Conservation (phyloP, 2,888 invertebrate species). For the Dynastes tityus region DNA sequence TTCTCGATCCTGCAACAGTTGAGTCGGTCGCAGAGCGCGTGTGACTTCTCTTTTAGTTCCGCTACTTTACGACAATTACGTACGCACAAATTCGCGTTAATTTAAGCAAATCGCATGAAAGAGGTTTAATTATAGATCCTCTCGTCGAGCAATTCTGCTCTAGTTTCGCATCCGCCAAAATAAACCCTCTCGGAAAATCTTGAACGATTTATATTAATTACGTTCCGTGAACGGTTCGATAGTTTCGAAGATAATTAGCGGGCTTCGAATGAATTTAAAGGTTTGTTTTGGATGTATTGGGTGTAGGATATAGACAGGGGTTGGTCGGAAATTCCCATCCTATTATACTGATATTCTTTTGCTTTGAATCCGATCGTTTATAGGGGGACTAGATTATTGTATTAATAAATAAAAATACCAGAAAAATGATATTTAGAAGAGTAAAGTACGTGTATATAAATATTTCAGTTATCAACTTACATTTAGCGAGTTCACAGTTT, state of each 20-base stretch:
- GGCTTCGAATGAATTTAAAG: background rate
- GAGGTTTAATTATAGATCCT: constrained; percentile 23
- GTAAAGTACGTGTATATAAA: no score
- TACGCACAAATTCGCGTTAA: constrained; percentile 27
- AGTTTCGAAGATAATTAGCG: constrained; percentile 6
- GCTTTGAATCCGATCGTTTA: no score
- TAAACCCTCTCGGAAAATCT: constrained; percentile 20
- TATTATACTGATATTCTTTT: no score
- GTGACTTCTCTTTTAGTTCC: background rate
- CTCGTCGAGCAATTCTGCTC: constrained; percentile 9
- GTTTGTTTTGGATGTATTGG: background rate
- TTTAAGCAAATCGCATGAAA: constrained; percentile 21
- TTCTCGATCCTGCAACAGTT: background rate
- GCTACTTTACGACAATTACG: constrained; percentile 20
- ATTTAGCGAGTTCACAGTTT: no score
- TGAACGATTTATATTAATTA: constrained; percentile 30
- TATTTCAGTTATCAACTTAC: no score
- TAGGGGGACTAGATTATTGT: no score
- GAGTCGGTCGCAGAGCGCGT: background rate
- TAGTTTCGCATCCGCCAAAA: constrained; percentile 27
- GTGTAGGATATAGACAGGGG: background rate
- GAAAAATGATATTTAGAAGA: no score
- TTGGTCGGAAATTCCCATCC: background rate
- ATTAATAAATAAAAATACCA: no score
- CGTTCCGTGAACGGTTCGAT: background rate